These are phyloP conservation scores for Pogoniulus pusillus DNA, from an alignment of 2,797 vertebrate genomes.

Conservation along the genomic window DNA sequence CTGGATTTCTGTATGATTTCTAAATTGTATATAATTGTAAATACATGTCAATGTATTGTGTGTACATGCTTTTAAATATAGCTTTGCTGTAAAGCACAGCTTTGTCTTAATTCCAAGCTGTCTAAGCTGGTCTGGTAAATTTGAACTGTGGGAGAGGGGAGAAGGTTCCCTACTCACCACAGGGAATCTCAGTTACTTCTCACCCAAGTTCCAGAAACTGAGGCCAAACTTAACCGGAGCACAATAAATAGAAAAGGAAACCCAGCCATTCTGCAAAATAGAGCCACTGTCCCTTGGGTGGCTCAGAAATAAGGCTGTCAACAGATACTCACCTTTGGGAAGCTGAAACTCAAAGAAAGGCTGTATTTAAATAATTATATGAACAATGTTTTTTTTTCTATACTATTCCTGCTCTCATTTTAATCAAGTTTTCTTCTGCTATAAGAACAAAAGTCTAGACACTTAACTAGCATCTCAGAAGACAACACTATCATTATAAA, in stretches of 20 bases:
- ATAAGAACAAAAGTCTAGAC: neutral
- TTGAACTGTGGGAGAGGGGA: too few relatives aligned
- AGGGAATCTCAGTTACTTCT: neutral
- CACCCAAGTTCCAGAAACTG: neutral
- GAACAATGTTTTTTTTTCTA: neutral
- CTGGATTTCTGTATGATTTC: too few relatives aligned
- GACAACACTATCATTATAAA: neutral
- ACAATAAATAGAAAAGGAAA: neutral
- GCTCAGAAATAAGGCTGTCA: neutral
- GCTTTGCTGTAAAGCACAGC: too few relatives aligned
- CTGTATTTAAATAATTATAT: neutral
- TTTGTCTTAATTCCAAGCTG: too few relatives aligned
- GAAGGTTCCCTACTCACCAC: too few relatives aligned
- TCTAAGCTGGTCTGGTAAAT: too few relatives aligned
- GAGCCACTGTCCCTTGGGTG: neutral
- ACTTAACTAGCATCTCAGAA: neutral
- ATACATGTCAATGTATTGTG: too few relatives aligned
- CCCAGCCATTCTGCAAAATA: neutral
- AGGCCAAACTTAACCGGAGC: neutral
- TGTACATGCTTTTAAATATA: too few relatives aligned
- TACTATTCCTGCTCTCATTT: neutral
- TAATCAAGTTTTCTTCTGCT: neutral
- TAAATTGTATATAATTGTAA: too few relatives aligned
- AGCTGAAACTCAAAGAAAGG: neutral
- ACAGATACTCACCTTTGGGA: neutral